These are phyloP conservation scores for Nasonia vitripennis DNA, from an alignment of 1,140 invertebrate species.

Conservation along the genomic window DNA sequence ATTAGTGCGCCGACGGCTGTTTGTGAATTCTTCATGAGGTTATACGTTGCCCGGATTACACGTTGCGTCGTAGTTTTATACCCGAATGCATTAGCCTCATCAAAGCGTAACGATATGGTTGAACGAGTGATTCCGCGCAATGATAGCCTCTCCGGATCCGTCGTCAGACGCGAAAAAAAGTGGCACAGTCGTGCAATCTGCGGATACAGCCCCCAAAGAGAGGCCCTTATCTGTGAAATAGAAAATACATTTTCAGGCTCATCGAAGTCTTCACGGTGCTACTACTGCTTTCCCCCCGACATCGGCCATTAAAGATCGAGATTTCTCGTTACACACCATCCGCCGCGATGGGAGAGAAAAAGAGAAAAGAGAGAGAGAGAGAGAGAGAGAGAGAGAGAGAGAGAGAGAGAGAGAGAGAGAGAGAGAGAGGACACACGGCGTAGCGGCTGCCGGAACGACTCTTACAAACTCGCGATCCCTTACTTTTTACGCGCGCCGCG, in stretches of 20 bases:
- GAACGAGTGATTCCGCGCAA: no score
- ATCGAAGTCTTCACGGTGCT: no score
- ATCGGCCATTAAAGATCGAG: neutral
- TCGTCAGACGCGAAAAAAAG: no score
- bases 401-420: neutral
- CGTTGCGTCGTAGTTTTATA: neutral
- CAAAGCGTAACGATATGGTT: no score
- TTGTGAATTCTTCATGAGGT: neutral
- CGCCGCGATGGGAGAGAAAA: neutral
- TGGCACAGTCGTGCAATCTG: no score
- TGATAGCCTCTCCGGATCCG: no score
- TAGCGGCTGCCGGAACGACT: slow-evolving; percentile 7
- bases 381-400: neutral
- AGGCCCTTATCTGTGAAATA: no score
- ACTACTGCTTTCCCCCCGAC: neutral
- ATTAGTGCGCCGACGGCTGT: neutral
- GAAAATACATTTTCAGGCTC: no score
- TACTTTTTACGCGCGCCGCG: slow-evolving; percentile 3
- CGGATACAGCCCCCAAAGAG: no score
- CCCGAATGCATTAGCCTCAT: no score
- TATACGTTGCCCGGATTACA: neutral
- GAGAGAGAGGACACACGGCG: neutral
- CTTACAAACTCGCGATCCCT: slow-evolving; percentile 32
- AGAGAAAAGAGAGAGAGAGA: neutral
- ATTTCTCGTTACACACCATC: neutral